Percentiles rank a stretch among this genome's conserved stretches.
Evolutionary conservation across 2,888 invertebrate genomes (phyloP).

Genomic region (Cataglyphis altisquamis): DNA sequence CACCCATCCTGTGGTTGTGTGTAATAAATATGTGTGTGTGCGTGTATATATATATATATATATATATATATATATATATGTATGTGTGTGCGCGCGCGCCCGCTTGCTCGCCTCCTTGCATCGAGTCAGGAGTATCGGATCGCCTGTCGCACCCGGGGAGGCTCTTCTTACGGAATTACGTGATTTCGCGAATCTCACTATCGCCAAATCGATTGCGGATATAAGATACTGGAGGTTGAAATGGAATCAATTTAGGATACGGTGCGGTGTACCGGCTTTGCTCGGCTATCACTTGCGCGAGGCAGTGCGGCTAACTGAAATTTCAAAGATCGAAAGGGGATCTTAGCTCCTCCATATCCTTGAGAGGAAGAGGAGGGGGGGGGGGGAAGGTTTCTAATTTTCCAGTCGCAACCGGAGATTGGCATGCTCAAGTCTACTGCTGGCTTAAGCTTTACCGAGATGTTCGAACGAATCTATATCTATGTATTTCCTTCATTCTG

Average conservation of each 20-base stretch:
- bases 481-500: not conserved
- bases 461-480: not conserved
- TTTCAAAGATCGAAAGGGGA: constrained; percentile 47
- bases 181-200: constrained; percentile 70
- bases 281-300: constrained; percentile 45
- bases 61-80: not conserved
- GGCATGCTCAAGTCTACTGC: not conserved
- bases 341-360: not conserved
- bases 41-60: not conserved
- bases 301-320: constrained; percentile 41
- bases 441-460: constrained; percentile 11
- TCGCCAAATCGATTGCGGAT: constrained; percentile 55
- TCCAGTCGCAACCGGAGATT: constrained; percentile 50
- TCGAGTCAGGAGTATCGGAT: constrained; percentile 50
- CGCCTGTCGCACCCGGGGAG: constrained; percentile 53
- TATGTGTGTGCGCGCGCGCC: not conserved
- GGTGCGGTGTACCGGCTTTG: constrained; percentile 45
- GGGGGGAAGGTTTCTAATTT: constrained; percentile 43
- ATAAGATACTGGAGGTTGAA: constrained; percentile 51
- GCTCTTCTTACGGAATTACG: constrained; percentile 66
- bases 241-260: constrained; percentile 66
- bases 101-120: constrained; percentile 21
- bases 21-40: not conserved
- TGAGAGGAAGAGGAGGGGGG: not conserved
- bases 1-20: constrained; percentile 14